Conservation (phyloP, 2,797 vertebrate genomes). For the Arnoldichthys spilopterus region DNA sequence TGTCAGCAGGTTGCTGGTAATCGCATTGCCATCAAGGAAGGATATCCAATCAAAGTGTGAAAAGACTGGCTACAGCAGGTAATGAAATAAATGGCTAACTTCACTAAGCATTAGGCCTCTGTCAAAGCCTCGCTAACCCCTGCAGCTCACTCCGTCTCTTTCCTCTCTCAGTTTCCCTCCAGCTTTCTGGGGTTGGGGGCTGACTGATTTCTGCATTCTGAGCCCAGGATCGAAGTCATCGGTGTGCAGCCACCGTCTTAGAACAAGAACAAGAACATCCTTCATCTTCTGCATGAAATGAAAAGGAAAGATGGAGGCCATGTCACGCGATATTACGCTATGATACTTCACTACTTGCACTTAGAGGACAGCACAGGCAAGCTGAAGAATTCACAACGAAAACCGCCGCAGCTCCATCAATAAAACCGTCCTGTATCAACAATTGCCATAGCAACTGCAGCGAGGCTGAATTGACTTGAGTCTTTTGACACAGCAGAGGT, state of each 20-base stretch:
- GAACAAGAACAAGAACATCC: not conserved
- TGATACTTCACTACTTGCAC: not conserved
- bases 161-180: conserved; percentile 7
- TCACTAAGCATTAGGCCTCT: conserved; percentile 16
- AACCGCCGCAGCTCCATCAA: conserved; percentile 48
- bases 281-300: not conserved
- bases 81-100: conserved; percentile 38
- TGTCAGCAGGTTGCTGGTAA: conserved; percentile 73
- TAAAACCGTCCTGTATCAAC: conserved; percentile 53
- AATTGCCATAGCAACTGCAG: conserved; percentile 53
- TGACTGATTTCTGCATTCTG: conserved; percentile 35
- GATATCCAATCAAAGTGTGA: conserved; percentile 58
- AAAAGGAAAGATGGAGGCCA: conserved; percentile 19
- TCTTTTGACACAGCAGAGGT: conserved; percentile 59
- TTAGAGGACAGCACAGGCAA: not conserved
- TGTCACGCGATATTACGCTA: not conserved
- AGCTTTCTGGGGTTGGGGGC: conserved; percentile 4
- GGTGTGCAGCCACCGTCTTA: conserved; percentile 20
- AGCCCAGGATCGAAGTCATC: conserved; percentile 33
- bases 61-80: conserved; percentile 49
- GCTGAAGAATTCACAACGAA: conserved; percentile 19
- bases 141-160: not conserved
- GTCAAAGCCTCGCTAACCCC: conserved; percentile 6
- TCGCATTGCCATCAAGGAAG: conserved; percentile 75
- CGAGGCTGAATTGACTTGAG: conserved; percentile 47